phyloP scores from a whole-genome alignment of 2,113 vertebrate genomes.

The Thamnophis sirtalis region DNA sequence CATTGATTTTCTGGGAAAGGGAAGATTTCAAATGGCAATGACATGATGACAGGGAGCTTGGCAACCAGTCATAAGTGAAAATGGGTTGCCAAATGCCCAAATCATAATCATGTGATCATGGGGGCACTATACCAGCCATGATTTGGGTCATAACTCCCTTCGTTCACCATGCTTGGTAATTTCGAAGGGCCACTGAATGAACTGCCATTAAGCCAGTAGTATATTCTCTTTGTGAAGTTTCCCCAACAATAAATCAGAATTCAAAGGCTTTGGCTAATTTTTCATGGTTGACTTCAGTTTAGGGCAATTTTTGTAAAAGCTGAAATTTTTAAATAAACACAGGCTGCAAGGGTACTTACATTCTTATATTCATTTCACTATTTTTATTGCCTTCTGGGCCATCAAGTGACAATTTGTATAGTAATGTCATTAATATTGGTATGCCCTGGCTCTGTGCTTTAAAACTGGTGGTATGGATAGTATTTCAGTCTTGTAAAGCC shows the following conservation, averaged over 20 bases:
- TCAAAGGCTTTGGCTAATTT: not conserved
- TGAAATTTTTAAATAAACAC: constrained; percentile 2
- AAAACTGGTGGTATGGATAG: constrained; percentile 65
- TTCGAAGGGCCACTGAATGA: not conserved
- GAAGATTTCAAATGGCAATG: not conserved
- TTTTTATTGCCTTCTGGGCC: constrained; percentile 19
- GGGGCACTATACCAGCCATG: not conserved
- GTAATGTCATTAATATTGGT: constrained; percentile 56
- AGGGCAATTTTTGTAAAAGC: not conserved
- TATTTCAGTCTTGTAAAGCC: constrained; percentile 74
- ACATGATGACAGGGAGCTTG: not conserved
- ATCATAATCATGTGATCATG: not conserved
- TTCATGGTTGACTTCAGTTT: not conserved
- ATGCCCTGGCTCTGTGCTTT: constrained; percentile 63
- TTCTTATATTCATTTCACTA: not conserved
- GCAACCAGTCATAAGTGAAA: not conserved
- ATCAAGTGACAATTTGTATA: constrained; percentile 23
- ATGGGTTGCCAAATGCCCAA: not conserved
- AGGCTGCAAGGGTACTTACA: not conserved
- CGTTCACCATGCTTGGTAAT: not conserved
- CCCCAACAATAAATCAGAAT: not conserved
- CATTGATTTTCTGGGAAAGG: not conserved
- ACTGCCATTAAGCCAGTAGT: not conserved
- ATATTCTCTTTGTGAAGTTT: not conserved
- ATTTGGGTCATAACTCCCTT: not conserved